These are phyloP conservation scores for Patella ulyssiponensis DNA, from an alignment of 2,888 invertebrate genomes.

Conservation along the genomic window DNA sequence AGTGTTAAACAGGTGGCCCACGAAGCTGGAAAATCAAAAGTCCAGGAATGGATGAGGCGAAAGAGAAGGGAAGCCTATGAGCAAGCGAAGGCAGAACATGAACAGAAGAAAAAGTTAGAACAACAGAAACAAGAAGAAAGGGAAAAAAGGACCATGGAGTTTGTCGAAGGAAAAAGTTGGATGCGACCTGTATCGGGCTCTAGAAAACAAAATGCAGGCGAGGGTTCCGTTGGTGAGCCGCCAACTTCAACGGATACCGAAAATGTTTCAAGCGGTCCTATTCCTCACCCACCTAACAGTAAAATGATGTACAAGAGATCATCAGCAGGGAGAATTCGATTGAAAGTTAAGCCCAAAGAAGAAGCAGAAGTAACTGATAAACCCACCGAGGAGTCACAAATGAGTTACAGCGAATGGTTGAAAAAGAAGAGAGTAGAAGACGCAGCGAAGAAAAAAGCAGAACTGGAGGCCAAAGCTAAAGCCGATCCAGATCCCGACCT, in stretches of 20 bases:
- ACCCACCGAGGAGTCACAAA: conserved; percentile 36
- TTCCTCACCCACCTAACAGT: conserved; percentile 42
- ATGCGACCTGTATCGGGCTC: conserved; percentile 42
- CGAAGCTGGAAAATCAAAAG: conserved; percentile 47
- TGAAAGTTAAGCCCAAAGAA: conserved; percentile 45
- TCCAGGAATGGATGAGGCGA: conserved; percentile 54
- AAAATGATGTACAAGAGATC: conserved; percentile 64
- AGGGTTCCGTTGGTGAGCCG: neutral
- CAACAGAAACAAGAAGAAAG: conserved; percentile 31
- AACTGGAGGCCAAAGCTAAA: conserved; percentile 46
- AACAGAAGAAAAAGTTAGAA: conserved; percentile 28
- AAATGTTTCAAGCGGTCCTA: neutral
- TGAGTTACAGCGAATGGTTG: conserved; percentile 64
- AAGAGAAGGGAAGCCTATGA: conserved; percentile 52
- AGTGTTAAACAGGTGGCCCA: conserved; percentile 47
- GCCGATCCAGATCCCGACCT: conserved; percentile 63
- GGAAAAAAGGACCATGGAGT: conserved; percentile 22
- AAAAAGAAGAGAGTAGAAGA: conserved; percentile 54
- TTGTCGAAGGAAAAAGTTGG: conserved; percentile 39
- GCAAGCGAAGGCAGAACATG: conserved; percentile 43
- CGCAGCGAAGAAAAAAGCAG: conserved; percentile 44
- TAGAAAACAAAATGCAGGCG: neutral
- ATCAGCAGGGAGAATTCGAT: conserved; percentile 56
- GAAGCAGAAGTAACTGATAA: conserved; percentile 37
- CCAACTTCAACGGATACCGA: neutral